A percentile compares a stretch with the other conserved stretches of the same genome.
Conservation (phyloP, 2,888 invertebrate species). For the Lasioglossum villosulum region DNA sequence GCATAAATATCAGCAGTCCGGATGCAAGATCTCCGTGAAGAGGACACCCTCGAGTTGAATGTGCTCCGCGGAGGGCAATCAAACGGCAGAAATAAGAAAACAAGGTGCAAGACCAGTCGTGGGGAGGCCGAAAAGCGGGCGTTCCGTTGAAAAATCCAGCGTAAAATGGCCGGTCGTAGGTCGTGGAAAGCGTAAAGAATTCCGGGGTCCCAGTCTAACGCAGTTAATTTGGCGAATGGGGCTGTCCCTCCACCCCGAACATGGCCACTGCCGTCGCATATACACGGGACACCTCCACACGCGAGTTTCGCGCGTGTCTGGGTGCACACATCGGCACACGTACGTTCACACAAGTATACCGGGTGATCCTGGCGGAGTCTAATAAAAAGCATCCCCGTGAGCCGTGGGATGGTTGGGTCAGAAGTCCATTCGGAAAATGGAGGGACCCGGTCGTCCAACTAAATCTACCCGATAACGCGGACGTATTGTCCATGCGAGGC, state of each 20-base stretch:
- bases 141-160: conserved; percentile 75
- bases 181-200: conserved; percentile 81
- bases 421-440: conserved; percentile 85
- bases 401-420: conserved; percentile 82
- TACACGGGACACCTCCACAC: conserved; percentile 50
- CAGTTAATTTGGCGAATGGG: conserved; percentile 84
- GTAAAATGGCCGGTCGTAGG: conserved; percentile 80
- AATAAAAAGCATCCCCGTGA: conserved; percentile 83
- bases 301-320: conserved; percentile 28
- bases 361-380: conserved; percentile 81
- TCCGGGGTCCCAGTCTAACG: conserved; percentile 75
- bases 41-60: conserved; percentile 4
- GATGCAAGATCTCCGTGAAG: background rate
- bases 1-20: background rate
- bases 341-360: conserved; percentile 59
- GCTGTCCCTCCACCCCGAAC: conserved; percentile 79
- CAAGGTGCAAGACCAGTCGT: conserved; percentile 4
- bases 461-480: conserved; percentile 83
- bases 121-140: conserved; percentile 38
- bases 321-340: background rate
- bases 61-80: conserved; percentile 36
- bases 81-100: conserved; percentile 36
- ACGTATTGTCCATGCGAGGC: conserved; percentile 78
- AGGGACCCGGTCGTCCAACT: conserved; percentile 83
- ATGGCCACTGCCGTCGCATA: conserved; percentile 76